A percentile compares a stretch with the other conserved stretches of the same genome.
These are phyloP conservation scores for Poeciliopsis infans DNA, from an alignment of 2,797 vertebrate species.

Conservation along the genomic window DNA sequence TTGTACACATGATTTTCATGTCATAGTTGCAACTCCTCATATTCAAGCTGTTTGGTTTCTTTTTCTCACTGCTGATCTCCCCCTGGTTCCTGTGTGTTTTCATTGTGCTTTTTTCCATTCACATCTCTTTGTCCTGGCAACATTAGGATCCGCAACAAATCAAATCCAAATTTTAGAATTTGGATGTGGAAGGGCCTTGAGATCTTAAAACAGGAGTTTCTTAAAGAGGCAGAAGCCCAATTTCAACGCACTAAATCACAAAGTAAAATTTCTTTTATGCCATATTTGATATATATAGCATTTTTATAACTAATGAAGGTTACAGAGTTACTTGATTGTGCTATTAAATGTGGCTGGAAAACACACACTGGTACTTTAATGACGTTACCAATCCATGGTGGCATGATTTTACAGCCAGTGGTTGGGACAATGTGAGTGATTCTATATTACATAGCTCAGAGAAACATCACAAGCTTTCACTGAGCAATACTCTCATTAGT, in stretches of 20 bases:
- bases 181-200: background rate
- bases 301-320: no score
- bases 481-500: constrained; percentile 47
- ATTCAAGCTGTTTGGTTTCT: background rate
- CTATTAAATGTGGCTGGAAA: no score
- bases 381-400: constrained; percentile 5
- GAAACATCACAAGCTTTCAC: constrained; percentile 21
- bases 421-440: constrained; percentile 30
- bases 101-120: background rate
- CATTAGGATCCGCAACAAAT: background rate
- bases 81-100: background rate
- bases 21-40: background rate
- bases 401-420: constrained; percentile 19
- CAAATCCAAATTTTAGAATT: background rate
- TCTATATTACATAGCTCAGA: constrained; percentile 7
- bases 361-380: constrained; percentile 5
- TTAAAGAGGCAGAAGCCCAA: no score
- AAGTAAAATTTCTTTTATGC: no score
- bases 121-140: background rate
- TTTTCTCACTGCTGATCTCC: background rate
- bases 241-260: no score
- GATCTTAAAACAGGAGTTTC: constrained; percentile 2
- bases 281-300: no score
- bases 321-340: no score
- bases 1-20: background rate